These are phyloP conservation scores for Microplitis mediator DNA, from an alignment of 1,140 invertebrate species.

Conservation along the genomic window DNA sequence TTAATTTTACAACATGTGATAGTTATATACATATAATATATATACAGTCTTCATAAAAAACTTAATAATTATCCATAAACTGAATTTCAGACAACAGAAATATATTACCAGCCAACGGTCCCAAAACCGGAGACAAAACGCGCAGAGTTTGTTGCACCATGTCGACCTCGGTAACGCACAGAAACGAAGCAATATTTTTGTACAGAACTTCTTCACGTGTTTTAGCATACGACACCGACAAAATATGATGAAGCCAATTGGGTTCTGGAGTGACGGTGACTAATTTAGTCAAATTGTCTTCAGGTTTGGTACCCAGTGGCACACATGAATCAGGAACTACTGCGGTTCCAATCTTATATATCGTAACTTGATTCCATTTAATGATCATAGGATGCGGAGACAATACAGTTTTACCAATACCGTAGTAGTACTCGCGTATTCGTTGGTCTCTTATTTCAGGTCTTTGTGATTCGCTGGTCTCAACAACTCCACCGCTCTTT, in stretches of 20 bases:
- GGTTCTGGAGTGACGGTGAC: slow-evolving; percentile 78
- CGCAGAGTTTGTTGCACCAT: slow-evolving; percentile 85
- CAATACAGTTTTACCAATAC: slow-evolving; percentile 73
- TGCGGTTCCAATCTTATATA: slow-evolving; percentile 95
- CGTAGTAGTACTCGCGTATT: slow-evolving; percentile 95
- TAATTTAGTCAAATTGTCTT: slow-evolving; percentile 91
- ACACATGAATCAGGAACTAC: slow-evolving; percentile 91
- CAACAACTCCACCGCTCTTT: slow-evolving; percentile 96
- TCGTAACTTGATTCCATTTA: slow-evolving; percentile 83
- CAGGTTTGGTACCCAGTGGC: slow-evolving; percentile 92
- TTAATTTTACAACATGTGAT: no score
- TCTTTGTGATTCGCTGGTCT: slow-evolving; percentile 75
- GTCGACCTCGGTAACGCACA: slow-evolving; percentile 84
- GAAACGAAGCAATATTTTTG: not conserved
- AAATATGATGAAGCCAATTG: slow-evolving; percentile 83
- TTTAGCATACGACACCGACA: slow-evolving; percentile 86
- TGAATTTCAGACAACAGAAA: slow-evolving; percentile 84
- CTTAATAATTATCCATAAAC: slow-evolving; percentile 85
- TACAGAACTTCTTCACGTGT: slow-evolving; percentile 60
- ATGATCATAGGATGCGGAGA: slow-evolving; percentile 94
- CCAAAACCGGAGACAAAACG: slow-evolving; percentile 90
- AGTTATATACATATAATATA: not conserved
- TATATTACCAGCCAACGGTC: slow-evolving; percentile 86
- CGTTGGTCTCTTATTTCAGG: slow-evolving; percentile 79
- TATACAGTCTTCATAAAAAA: not conserved